phyloP scores from a whole-genome alignment of 2,113 vertebrate species.

The Oenanthe melanoleuca region DNA sequence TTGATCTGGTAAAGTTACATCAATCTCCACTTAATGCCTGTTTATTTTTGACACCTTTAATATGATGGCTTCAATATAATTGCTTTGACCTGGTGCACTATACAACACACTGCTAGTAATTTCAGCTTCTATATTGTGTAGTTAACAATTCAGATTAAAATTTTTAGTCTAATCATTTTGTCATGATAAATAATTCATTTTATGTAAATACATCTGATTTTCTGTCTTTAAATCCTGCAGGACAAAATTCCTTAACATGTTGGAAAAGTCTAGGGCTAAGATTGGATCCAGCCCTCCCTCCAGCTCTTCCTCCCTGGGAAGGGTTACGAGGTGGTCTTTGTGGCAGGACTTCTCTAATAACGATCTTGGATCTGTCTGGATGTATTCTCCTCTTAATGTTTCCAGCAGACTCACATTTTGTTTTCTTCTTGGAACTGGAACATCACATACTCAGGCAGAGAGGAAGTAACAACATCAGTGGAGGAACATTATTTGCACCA shows the following conservation, averaged over 20 bases:
- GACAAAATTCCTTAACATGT: neutral
- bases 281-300: neutral
- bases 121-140: neutral
- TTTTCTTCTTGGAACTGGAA: neutral
- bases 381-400: neutral
- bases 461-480: neutral
- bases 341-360: neutral
- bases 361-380: neutral
- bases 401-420: neutral
- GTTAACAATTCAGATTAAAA: neutral
- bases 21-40: neutral
- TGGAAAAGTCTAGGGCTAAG: neutral
- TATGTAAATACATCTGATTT: neutral
- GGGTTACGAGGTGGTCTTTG: neutral
- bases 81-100: neutral
- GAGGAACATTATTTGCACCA: neutral
- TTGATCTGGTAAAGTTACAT: neutral
- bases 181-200: neutral
- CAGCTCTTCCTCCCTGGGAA: neutral
- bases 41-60: neutral
- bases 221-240: neutral
- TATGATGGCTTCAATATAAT: neutral
- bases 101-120: too few species aligned
- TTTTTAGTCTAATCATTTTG: neutral
- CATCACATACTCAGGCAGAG: fast-evolving